Evolutionary conservation across 2,113 vertebrate species (phyloP), one percentile per base, ranked within the genome.

Genomic region (Thunnus maccoyii): DNA sequence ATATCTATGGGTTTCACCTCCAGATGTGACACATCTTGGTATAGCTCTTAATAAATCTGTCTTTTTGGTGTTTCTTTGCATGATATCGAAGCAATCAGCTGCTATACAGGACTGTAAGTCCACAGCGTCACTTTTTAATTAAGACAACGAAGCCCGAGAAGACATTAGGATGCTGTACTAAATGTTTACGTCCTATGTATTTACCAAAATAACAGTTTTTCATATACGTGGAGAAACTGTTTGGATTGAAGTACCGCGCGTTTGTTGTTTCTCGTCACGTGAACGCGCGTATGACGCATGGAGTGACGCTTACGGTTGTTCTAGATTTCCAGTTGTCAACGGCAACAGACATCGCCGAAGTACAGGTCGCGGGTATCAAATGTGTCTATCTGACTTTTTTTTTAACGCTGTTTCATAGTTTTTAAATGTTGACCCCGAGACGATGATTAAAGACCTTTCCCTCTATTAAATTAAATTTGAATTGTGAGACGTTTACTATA

Each of bases 231-330:
- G 17, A 6, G 2, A 13, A 1, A 20, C 1, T 3, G 61, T 69
- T 62, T 27, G 0, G 3, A 48, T 67, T 0, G 36, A 84, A 80
- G 20, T n/a, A 17, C 47, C 85, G 85, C 88, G 83, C 86, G 60
- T 89, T 86, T 83, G 80, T 82, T 65, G 87, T 86, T 86, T 69
- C 76, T 77, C 5, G 74, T 86, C 92, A 91, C 80, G 86, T 91
- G 82, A 82, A 1, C 9, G 22, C 27, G 16, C 10, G 6, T 30
- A 51, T 70, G 68, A 76, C 57, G 50, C 3, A 54, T 51, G 7
- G 10, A 16, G 0, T 14, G 44, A 30, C 1, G 36, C 36, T 0
- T 0, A 25, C n/a, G 27, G 0, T 5, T 4, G 77, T 76, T 79
- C 51, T 18, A 47, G 65, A 46, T 17, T 20, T 0, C 1, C 27